A percentile compares a stretch with the other conserved stretches of the same genome.
These are phyloP conservation scores for Casuarius casuarius DNA, from an alignment of 2,113 vertebrate genomes.

Conservation along the genomic window DNA sequence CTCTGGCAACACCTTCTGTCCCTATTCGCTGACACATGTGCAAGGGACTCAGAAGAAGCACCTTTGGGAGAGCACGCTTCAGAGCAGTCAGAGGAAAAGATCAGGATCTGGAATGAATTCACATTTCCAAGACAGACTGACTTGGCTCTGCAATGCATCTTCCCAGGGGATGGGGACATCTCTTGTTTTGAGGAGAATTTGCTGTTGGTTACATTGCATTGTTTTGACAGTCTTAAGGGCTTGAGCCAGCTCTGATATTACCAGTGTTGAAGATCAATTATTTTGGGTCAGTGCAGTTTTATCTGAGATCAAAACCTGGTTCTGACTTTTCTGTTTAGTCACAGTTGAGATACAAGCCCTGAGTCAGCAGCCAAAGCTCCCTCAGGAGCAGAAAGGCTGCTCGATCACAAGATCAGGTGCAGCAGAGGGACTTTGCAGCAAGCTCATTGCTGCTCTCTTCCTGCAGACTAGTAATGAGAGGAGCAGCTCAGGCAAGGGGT, in stretches of 20 bases:
- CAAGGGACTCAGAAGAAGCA: conserved; percentile 23
- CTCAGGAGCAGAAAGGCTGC: neutral
- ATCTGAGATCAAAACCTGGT: neutral
- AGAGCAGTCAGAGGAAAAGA: neutral
- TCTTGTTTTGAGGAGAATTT: neutral
- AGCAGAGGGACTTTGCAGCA: neutral
- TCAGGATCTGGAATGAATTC: neutral
- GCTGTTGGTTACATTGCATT: neutral
- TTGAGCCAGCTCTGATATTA: neutral
- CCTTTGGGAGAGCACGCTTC: neutral
- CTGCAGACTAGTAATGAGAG: neutral
- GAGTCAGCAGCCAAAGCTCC: neutral
- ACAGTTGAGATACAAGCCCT: neutral
- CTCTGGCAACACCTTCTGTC: conserved; percentile 41
- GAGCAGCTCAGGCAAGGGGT: neutral
- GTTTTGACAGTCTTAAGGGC: neutral
- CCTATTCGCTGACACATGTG: conserved; percentile 50
- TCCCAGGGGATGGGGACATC: neutral
- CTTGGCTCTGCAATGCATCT: neutral
- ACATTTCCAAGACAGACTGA: neutral
- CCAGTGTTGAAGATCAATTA: neutral
- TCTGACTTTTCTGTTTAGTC: neutral
- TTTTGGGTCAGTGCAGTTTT: neutral
- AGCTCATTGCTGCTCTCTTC: neutral
- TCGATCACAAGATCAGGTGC: neutral